Percentiles rank a stretch among this genome's conserved stretches.
Conservation (phyloP, 1,140 invertebrate species). For the Lepidotrigona ventralis region DNA sequence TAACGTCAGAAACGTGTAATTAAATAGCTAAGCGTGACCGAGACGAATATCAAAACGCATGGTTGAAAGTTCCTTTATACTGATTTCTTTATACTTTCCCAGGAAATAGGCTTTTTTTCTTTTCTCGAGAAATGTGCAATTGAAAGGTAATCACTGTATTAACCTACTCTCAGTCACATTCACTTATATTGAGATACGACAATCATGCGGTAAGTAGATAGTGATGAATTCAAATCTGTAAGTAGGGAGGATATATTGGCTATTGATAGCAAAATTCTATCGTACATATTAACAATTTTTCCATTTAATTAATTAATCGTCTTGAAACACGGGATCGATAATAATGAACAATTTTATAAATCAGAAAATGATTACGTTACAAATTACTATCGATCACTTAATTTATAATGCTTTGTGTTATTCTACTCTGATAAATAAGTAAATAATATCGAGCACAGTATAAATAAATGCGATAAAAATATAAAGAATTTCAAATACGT, state of each 20-base stretch:
- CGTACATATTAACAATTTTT: background rate
- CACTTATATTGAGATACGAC: background rate
- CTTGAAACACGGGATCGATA: background rate
- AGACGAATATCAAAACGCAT: background rate
- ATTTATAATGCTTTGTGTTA: no score
- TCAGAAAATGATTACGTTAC: no score
- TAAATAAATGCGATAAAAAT: no score
- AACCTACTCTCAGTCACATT: background rate
- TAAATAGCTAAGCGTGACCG: background rate
- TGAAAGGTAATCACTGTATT: conserved; percentile 1
- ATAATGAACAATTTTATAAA: no score
- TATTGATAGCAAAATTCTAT: no score
- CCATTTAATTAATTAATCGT: background rate
- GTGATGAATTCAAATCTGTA: background rate
- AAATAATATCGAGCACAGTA: no score
- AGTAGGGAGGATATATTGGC: background rate
- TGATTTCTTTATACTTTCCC: background rate
- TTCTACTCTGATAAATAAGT: no score
- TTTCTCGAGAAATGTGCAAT: background rate
- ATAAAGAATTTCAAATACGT: no score
- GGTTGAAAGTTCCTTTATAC: no score
- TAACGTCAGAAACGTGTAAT: background rate
- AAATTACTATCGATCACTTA: no score
- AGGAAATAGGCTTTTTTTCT: background rate
- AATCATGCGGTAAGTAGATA: background rate